Conservation (phyloP, 2,797 vertebrate species). For the Neomorphus geoffroyi region DNA sequence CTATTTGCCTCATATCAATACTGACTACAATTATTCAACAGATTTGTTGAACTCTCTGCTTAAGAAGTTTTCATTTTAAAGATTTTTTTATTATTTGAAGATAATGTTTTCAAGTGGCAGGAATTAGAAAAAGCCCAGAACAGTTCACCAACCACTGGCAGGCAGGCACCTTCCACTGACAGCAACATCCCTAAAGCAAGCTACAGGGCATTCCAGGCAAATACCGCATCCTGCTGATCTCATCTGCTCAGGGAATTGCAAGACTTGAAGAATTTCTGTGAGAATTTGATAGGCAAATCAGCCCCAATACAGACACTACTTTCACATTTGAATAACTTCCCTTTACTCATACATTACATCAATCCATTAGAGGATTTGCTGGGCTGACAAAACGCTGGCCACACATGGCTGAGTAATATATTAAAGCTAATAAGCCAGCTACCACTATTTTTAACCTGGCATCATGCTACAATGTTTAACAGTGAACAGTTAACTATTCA, state of each 20-base stretch:
- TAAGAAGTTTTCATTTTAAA: neutral
- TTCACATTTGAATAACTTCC: slow-evolving; percentile 24
- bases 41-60: neutral
- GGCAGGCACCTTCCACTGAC: neutral
- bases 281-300: slow-evolving; percentile 9
- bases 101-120: neutral
- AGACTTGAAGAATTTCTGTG: neutral
- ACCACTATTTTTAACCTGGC: slow-evolving; percentile 58
- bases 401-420: slow-evolving; percentile 17
- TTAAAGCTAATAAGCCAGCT: slow-evolving; percentile 52
- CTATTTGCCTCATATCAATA: neutral
- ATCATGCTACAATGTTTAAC: slow-evolving; percentile 10
- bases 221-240: neutral
- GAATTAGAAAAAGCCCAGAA: neutral
- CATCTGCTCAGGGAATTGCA: neutral
- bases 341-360: slow-evolving; percentile 50
- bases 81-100: neutral
- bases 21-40: neutral
- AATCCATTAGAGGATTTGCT: slow-evolving; percentile 48
- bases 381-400: slow-evolving; percentile 53
- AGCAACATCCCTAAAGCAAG: neutral
- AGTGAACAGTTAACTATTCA: slow-evolving; percentile 54
- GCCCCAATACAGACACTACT: neutral
- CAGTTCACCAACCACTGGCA: neutral
- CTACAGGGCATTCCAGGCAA: neutral